Conservation (phyloP, 2,888 invertebrate species). For the Lochmaea crataegi region DNA sequence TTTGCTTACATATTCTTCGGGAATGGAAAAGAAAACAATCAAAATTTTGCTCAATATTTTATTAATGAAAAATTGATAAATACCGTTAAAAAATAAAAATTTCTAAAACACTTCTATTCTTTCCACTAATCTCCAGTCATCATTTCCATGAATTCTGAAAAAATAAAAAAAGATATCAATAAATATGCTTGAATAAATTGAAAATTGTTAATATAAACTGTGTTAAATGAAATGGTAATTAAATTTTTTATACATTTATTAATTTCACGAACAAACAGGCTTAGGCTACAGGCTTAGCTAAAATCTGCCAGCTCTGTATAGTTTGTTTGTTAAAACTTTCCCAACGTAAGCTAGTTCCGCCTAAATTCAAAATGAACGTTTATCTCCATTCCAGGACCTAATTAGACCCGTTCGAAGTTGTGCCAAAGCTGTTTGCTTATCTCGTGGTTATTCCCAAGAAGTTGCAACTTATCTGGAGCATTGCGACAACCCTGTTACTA, state of each 20-base stretch:
- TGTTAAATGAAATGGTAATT: too few relatives aligned
- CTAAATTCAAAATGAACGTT: constrained; percentile 12
- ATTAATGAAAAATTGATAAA: constrained; percentile 20
- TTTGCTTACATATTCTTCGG: not conserved
- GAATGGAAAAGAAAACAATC: not conserved
- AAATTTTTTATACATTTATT: too few relatives aligned
- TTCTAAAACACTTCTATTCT: constrained; percentile 40
- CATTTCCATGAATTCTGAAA: constrained; percentile 85
- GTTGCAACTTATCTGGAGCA: constrained; percentile 17
- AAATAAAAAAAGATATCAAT: constrained; percentile 40
- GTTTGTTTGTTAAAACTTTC: not conserved
- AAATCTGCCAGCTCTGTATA: not conserved
- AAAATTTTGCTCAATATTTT: not conserved
- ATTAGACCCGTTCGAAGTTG: constrained; percentile 23
- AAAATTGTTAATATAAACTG: too few relatives aligned
- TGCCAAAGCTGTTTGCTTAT: constrained; percentile 33
- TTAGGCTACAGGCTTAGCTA: too few relatives aligned
- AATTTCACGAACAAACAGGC: too few relatives aligned
- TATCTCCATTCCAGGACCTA: constrained; percentile 19
- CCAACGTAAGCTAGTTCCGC: not conserved
- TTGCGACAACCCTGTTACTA: constrained; percentile 1
- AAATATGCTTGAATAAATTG: not conserved
- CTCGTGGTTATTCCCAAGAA: constrained; percentile 15
- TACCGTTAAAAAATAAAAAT: constrained; percentile 11
- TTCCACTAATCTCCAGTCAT: constrained; percentile 77